These are phyloP conservation scores for Acanthochromis polyacanthus DNA, from an alignment of 2,113 vertebrate genomes.

Conservation along the genomic window DNA sequence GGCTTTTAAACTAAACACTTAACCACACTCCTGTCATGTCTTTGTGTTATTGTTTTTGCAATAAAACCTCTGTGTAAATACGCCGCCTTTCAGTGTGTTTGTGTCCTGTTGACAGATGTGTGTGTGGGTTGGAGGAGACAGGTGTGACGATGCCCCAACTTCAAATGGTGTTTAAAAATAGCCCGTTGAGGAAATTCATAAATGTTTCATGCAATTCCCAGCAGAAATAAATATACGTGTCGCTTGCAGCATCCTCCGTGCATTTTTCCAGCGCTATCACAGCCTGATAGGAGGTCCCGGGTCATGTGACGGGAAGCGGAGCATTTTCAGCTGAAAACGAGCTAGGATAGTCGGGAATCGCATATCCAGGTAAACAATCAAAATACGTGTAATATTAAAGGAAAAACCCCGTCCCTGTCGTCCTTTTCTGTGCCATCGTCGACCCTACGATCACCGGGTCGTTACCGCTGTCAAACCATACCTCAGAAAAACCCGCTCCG, in stretches of 20 bases:
- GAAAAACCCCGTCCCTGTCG: slow-evolving; percentile 33
- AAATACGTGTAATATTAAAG: slow-evolving; percentile 73
- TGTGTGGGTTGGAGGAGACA: not conserved
- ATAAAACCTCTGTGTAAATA: slow-evolving; percentile 72
- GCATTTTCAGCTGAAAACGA: slow-evolving; percentile 83
- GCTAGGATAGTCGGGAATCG: slow-evolving; percentile 88
- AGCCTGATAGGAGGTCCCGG: slow-evolving; percentile 59
- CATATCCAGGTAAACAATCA: slow-evolving; percentile 87
- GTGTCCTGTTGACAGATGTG: not conserved
- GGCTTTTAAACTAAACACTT: slow-evolving; percentile 50
- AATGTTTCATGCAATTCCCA: not conserved
- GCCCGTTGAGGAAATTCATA: not conserved
- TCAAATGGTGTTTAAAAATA: not conserved
- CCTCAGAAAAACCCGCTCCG: slow-evolving; percentile 27
- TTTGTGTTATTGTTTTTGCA: slow-evolving; percentile 75
- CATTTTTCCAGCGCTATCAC: slow-evolving; percentile 50
- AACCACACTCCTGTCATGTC: slow-evolving; percentile 49
- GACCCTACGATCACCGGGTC: slow-evolving; percentile 40
- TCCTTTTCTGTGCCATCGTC: slow-evolving; percentile 45
- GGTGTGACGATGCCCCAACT: not conserved
- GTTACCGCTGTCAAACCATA: slow-evolving; percentile 35
- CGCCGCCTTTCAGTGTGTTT: slow-evolving; percentile 23
- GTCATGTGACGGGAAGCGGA: slow-evolving; percentile 84
- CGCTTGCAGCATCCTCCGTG: slow-evolving; percentile 54
- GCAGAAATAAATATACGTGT: slow-evolving; percentile 60